These are phyloP conservation scores for Falco cherrug DNA, from an alignment of 2,797 vertebrate genomes.

Conservation along the genomic window DNA sequence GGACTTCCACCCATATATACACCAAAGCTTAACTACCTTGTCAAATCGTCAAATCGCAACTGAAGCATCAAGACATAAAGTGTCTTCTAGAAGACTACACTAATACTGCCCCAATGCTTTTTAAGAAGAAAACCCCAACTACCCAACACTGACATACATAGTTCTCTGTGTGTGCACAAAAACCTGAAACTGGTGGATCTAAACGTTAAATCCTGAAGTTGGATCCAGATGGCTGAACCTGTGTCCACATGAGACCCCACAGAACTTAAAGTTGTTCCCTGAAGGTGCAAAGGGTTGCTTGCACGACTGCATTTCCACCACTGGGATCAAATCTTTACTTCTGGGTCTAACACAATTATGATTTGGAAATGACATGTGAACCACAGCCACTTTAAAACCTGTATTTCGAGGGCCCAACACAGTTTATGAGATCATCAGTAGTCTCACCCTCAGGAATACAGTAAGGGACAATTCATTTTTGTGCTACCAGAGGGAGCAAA, in stretches of 20 bases:
- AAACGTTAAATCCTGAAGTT: rapidly evolving
- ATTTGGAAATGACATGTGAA: background rate
- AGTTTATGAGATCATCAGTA: slow-evolving; percentile 13
- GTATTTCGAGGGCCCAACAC: background rate
- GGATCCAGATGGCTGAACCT: background rate
- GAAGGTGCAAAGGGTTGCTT: background rate
- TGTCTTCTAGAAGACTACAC: background rate
- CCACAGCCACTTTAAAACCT: background rate
- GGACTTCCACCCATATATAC: background rate
- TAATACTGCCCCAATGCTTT: background rate
- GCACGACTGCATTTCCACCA: background rate
- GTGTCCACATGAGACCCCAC: rapidly evolving
- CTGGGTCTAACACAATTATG: background rate
- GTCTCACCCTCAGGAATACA: slow-evolving; percentile 5
- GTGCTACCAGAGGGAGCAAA: background rate
- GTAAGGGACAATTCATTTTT: slow-evolving; percentile 16
- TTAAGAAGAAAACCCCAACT: background rate
- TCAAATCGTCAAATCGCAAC: background rate
- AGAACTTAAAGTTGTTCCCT: background rate
- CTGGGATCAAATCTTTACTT: background rate
- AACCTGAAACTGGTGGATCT: background rate
- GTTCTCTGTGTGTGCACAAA: background rate
- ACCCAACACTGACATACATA: background rate
- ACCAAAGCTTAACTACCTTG: background rate
- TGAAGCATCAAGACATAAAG: background rate